Evolutionary conservation across 64 coral and sea anemone species (phyloP), one percentile per base, ranked within the genome.

Genomic region (Montipora efflorescens): DNA sequence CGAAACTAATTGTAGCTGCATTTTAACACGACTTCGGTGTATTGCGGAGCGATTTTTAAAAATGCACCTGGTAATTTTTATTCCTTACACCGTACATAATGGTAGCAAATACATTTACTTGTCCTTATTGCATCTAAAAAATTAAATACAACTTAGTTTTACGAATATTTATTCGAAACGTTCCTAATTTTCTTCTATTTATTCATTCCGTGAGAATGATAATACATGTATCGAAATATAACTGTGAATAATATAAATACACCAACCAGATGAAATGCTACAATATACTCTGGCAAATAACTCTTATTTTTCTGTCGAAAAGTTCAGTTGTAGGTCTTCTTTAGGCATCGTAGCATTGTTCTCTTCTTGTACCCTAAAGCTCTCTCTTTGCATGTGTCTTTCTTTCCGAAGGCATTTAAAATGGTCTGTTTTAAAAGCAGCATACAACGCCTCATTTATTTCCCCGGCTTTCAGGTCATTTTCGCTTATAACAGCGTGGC

Each of bases 391-490:
- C 55, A 87, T 90, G 64, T 91, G 80, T 75, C 95, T 74, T 48
- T 78, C 79, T 72, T 75, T 90, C 10, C 88, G 87, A 77, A 94
- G 76, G 45, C n/a, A 80, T 28, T 83, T 61, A 46, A 94, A 94
- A 80, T 94, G 77, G 8, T 73, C 88, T 13, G 75, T 88, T 75
- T 75, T 93, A 19, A 96, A 96, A 1, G 88, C 67, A 2, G 88
- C 90, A 55, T 96, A 94, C 5, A 96, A 61, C 22, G 92, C 91
- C 12, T 80, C 16, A 18, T 90, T 96, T 23, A 94, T 84, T 18
- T 69, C 91, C 6, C 48, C 19, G 50, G 91, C 88, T 7, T 83
- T 87, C 12, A 87, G 44, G 14, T 81, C 47, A 77, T 79, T 69
- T 5, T 96, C 81, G 8, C 95, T 94, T 2, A 75, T 68, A 4